phyloP scores from a whole-genome alignment of 2,797 vertebrate genomes.

The Lithobates sylvaticus region DNA sequence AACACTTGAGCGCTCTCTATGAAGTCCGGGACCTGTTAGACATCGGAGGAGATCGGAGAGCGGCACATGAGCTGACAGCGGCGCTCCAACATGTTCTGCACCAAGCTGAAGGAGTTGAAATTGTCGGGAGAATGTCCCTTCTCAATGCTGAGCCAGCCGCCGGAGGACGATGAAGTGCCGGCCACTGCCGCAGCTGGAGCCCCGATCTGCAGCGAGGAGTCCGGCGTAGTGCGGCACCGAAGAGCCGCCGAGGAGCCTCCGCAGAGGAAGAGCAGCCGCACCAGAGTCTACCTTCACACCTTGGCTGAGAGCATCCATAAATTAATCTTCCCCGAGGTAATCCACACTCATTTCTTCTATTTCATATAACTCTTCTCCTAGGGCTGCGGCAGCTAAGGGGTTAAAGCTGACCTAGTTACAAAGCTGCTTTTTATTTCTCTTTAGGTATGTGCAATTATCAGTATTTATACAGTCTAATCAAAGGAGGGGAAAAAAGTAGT shows the following conservation, averaged over 20 bases:
- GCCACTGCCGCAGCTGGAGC: conserved; percentile 67
- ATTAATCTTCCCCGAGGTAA: conserved; percentile 95
- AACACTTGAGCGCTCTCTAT: conserved; percentile 7
- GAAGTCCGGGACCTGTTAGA: conserved; percentile 19
- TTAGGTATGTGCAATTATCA: no score
- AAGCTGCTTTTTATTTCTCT: no score
- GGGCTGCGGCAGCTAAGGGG: no score
- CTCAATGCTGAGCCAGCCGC: conserved; percentile 81
- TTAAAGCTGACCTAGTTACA: no score
- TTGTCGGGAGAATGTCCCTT: conserved; percentile 95
- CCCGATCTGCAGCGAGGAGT: conserved; percentile 83
- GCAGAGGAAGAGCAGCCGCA: conserved; percentile 85
- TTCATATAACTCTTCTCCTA: no score
- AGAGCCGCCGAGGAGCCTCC: conserved; percentile 68
- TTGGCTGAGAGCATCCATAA: conserved; percentile 95
- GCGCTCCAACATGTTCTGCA: conserved; percentile 89
- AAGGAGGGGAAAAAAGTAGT: no score
- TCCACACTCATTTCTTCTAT: no score
- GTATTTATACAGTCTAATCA: no score
- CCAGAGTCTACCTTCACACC: conserved; percentile 93
- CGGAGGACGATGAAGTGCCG: conserved; percentile 78
- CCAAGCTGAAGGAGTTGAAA: conserved; percentile 95
- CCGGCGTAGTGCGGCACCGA: conserved; percentile 67
- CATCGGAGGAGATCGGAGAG: background rate
- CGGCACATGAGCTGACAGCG: conserved; percentile 12